Evolutionary conservation across 1,140 invertebrate genomes (phyloP), one percentile per base, ranked within the genome.

Genomic region (Drosophila bocqueti): DNA sequence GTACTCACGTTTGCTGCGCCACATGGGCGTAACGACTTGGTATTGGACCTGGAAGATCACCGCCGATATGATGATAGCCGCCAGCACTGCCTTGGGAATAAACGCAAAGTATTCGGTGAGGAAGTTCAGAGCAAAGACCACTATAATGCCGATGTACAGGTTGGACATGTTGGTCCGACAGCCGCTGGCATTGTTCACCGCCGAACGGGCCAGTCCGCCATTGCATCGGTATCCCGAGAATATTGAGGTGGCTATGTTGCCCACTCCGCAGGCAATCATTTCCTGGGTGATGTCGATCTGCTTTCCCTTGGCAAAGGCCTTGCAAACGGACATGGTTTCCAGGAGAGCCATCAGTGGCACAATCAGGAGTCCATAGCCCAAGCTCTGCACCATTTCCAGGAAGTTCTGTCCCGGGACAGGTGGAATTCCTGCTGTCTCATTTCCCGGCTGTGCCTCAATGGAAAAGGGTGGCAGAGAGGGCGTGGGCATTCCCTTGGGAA

Each of bases 131-230:
- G 96, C 96, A 31, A 97, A 86, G 36, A 97, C 91, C 2, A 97
- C 96, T 46, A 97, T 94, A 11, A 94, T 77, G 58, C 97, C 97
- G 95, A 93, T 92, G 16, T 92, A 92, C 13, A 99, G 83, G 15
- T 98, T 97, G 34, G 96, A 97, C 61, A 98, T 92, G 1, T 97
- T 96, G n/a, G 97, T 98, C 81, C 96, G 95, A 1, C 98, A 98
- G 15, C 98, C 98, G 83, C 97, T 97, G 58, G 96, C 96, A 91
- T 98, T 97, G 91, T 98, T 97, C 0, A 99, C 97, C 29, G 98
- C 98, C 77, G 97, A 92, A 71, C 97, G 94, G 10, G 96, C 96
- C 29, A 98, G 94, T 21, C 97, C 97, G 38, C 97, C 98, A 24
- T 97, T 97, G 8, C 97, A 95, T 11, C 98, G 98, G 92, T 97